phyloP scores from a whole-genome alignment of 2,113 vertebrate species.

The Callospermophilus lateralis region DNA sequence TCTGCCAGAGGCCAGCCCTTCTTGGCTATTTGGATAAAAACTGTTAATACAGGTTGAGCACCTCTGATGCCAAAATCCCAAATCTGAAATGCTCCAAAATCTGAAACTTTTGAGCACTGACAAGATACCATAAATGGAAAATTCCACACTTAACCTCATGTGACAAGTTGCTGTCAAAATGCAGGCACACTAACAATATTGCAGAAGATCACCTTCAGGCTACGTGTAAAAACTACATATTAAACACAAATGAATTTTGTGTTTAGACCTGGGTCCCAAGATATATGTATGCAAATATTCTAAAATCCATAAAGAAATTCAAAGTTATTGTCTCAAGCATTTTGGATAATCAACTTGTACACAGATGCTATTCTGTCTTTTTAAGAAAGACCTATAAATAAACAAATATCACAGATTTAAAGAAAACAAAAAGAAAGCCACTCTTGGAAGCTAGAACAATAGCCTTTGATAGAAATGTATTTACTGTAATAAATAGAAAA shows the following conservation, averaged over 20 bases:
- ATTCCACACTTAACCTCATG: neutral
- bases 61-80: neutral
- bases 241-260: neutral
- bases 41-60: neutral
- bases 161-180: neutral
- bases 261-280: neutral
- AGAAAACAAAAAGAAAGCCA: neutral
- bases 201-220: neutral
- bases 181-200: neutral
- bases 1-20: neutral
- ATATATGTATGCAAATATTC: neutral
- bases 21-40: neutral
- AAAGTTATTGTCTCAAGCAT: neutral
- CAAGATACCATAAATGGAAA: neutral
- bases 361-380: neutral
- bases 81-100: neutral
- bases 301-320: neutral
- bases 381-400: neutral
- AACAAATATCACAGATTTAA: neutral
- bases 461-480: neutral
- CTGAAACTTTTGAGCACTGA: neutral
- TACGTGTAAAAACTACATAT: neutral
- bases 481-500: slow-evolving; percentile 1
- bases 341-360: neutral
- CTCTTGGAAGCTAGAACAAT: neutral